Base-by-base conservation (phyloP, 1,140 invertebrate species). In the Camponotus floridanus region DNA sequence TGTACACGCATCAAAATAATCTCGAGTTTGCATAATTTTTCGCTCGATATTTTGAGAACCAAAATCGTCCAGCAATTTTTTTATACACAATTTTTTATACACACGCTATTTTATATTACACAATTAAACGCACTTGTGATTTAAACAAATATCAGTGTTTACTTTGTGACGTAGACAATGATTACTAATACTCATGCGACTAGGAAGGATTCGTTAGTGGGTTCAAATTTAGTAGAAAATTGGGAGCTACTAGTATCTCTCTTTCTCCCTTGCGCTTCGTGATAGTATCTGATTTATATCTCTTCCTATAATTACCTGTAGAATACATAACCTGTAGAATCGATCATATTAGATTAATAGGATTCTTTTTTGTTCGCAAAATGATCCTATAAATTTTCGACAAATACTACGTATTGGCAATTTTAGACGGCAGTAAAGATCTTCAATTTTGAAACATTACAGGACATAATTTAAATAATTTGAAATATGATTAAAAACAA, bases 221-320 rank as follows among this genome's bases (percentile, higher is more conserved):
- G 90, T 64, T 76, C 84, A 90, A 88, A 79, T 87, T 91, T 91
- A 91, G 73, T 91, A 85, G 78, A 90, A 90, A 83, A 86, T 65
- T 80, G 79, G 62, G 76, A 64, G 61, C 57, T 88, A 71, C 74
- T 39, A 59, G 18, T 81, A 51, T 62, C 33, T 80, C 59, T 51
- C 48, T 67, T 33, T 68, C 76, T 74, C 71, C 45, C 36, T 78
- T n/a, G 18, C 68, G 31, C 51, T 61, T 39, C 7, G 3, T 7
- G 59, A 85, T 76, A 76, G 13, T 8, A 59, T 83, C 70, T 64
- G 26, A 85, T 76, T 78, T 85, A 85, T 51, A 51, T 55, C 45
- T 81, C 21, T 42, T 7, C 67, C 45, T 39, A 61, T 45, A 73
- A 81, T 61, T 73, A 61, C 15, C 65, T 81, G 36, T 59, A 33